Evolutionary conservation across 2,113 vertebrate species (phyloP), one percentile per base, ranked within the genome.

Genomic region (western clawed frog (Xenopus tropicalis)): DNA sequence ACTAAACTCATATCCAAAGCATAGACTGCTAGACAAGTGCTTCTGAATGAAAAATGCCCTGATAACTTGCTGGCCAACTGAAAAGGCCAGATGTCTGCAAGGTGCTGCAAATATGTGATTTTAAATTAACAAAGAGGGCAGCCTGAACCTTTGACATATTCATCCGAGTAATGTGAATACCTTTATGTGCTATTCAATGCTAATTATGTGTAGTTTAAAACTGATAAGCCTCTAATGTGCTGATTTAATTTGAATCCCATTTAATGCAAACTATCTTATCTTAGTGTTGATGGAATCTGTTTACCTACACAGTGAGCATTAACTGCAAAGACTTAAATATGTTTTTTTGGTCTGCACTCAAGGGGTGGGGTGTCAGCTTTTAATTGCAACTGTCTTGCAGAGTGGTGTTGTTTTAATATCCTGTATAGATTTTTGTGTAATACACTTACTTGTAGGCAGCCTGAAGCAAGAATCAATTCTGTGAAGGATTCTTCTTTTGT

Each of bases 391-490:
- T 97, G 95, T 98, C 95, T 96, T 94, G 91, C 93, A 93, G 92
- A 97, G 91, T 89, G 82, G 91, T 97, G 95, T 98, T 97, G 94
- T 99, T 99, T 99, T 98, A 99, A 99, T 98, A 98, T 98, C 96
- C 96, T 96, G 94, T 98, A 98, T 98, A 95, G 96, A 99, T 99
- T 98, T 98, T 93, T 94, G 97, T 99, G 97, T 98, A 98, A 98
- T 98, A 99, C 96, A 99, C 95, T 98, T 98, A 98, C 95, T 97
- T 89, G 93, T 94, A 95, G 94, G 93, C 95, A 95, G 96, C 96
- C 96, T 80, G 88, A 88, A 97, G 96, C 96, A 93, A 98, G 95
- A 98, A 99, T 99, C 97, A 97, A 99, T 98, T 95, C 93, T 94
- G 94, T 93, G 93, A 94, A 96, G 95, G 94, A 93, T 91, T 94